Evolutionary conservation across 1,140 invertebrate genomes (phyloP).

Genomic region (Drosophila mojavensis): DNA sequence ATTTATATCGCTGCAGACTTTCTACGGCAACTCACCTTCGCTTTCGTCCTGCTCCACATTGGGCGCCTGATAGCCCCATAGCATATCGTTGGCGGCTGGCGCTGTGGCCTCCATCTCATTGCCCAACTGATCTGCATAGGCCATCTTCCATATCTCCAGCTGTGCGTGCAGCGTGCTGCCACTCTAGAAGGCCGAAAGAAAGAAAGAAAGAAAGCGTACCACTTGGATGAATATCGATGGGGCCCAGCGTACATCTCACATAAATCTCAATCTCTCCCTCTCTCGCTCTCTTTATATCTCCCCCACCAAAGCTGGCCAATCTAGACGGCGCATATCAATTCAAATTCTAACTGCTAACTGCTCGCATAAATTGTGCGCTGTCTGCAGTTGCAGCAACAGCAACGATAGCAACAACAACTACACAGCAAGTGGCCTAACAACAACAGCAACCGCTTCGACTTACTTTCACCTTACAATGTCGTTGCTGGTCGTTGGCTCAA

Average conservation of each 20-base stretch:
- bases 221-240: slow-evolving; percentile 16
- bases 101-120: slow-evolving; percentile 36
- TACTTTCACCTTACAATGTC: slow-evolving; percentile 84
- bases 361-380: slow-evolving; percentile 71
- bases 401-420: slow-evolving; percentile 28
- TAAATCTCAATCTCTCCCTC: slow-evolving; percentile 64
- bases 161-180: slow-evolving; percentile 94
- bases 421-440: slow-evolving; percentile 17
- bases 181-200: slow-evolving; percentile 85
- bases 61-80: slow-evolving; percentile 52
- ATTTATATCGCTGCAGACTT: neutral
- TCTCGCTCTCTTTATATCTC: neutral
- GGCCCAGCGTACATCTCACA: slow-evolving; percentile 56
- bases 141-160: slow-evolving; percentile 95
- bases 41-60: slow-evolving; percentile 64
- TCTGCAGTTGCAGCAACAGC: slow-evolving; percentile 40
- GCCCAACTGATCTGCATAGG: slow-evolving; percentile 71
- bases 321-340: slow-evolving; percentile 70
- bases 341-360: slow-evolving; percentile 68
- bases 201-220: slow-evolving; percentile 66
- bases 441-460: slow-evolving; percentile 57
- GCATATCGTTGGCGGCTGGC: slow-evolving; percentile 17
- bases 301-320: slow-evolving; percentile 6
- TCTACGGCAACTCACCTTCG: slow-evolving; percentile 54
- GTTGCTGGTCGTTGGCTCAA: slow-evolving; percentile 84